Evolutionary conservation across 2,888 invertebrate genomes (phyloP).

Genomic region (Taenaris catops): DNA sequence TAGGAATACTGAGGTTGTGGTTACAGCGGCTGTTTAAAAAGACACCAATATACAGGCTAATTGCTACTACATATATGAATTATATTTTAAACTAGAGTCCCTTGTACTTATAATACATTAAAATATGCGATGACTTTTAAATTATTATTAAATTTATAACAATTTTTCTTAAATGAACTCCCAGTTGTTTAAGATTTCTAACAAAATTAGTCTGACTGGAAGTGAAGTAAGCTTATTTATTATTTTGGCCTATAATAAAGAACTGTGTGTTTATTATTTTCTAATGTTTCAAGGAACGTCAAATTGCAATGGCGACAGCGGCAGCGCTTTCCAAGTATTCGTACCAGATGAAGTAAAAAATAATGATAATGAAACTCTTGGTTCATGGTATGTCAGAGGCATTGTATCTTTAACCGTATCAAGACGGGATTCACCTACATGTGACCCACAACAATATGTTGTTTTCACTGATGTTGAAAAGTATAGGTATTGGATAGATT

Average conservation of each 20-base stretch:
- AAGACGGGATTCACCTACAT: background rate
- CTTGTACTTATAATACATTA: too few relatives aligned
- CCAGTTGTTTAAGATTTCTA: background rate
- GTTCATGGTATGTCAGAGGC: background rate
- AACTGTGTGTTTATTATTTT: background rate
- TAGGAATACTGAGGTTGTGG: too few relatives aligned
- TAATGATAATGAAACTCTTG: background rate
- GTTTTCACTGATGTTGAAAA: background rate
- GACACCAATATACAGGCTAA: too few relatives aligned
- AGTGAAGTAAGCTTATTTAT: background rate
- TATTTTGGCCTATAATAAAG: background rate
- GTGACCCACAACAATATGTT: background rate
- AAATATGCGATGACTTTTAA: too few relatives aligned
- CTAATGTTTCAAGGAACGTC: background rate
- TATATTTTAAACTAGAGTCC: too few relatives aligned
- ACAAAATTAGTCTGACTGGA: background rate
- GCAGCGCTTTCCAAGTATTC: background rate
- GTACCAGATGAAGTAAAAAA: background rate
- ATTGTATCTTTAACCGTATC: background rate
- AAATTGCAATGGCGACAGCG: background rate
- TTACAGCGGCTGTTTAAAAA: too few relatives aligned
- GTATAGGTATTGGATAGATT: background rate
- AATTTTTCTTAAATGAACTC: too few relatives aligned
- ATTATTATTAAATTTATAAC: too few relatives aligned
- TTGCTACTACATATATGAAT: too few relatives aligned